Evolutionary conservation across 1,140 invertebrate species (phyloP).

Genomic region (Drosophila pruinosa): DNA sequence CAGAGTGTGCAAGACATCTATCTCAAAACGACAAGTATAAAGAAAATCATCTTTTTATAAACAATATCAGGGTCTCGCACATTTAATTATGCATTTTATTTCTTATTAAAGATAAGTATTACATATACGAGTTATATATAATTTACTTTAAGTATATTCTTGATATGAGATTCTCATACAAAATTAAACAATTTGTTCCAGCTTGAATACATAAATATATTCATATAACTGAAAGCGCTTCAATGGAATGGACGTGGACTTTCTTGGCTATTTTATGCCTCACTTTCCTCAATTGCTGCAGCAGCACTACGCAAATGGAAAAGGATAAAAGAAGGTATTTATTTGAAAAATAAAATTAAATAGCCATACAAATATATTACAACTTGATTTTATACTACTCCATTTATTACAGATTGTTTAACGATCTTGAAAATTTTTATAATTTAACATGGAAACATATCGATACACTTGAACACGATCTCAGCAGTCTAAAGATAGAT

Average conservation of each 20-base stretch:
- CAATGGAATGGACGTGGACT: background rate
- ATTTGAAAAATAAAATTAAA: no score
- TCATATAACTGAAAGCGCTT: background rate
- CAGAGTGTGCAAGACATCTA: no score
- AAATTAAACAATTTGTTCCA: no score
- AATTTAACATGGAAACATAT: background rate
- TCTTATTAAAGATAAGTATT: no score
- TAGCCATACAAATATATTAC: no score
- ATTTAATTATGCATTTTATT: no score
- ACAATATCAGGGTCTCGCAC: no score
- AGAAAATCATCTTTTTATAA: no score
- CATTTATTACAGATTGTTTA: background rate
- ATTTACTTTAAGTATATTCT: no score
- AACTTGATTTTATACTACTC: background rate
- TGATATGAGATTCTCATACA: no score
- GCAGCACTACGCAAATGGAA: background rate
- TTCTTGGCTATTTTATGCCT: background rate
- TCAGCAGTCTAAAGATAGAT: background rate
- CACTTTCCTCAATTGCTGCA: background rate
- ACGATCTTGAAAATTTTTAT: background rate
- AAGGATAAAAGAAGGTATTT: background rate
- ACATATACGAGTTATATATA: no score
- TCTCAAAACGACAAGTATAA: no score
- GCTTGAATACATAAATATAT: background rate
- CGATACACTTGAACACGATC: background rate